Evolutionary conservation across 1,140 invertebrate genomes (phyloP).

Genomic region (Drosophila rhopaloa): DNA sequence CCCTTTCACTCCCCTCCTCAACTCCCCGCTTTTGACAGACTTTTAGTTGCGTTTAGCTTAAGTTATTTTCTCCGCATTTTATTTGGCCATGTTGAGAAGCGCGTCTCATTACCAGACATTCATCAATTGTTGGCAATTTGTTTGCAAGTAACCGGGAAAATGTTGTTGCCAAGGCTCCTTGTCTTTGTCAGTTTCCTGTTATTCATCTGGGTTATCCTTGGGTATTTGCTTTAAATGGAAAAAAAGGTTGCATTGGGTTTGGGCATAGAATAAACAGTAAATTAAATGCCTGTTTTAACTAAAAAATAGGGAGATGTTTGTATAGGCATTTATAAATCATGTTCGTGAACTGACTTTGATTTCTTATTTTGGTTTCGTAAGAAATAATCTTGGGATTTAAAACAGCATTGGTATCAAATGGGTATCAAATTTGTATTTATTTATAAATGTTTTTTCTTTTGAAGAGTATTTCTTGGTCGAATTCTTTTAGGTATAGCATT

Average conservation of each 20-base stretch:
- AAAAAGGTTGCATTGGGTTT: not conserved
- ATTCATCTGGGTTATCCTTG: conserved; percentile 15
- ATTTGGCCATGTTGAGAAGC: conserved; percentile 8
- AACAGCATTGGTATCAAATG: too few relatives aligned
- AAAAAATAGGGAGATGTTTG: not conserved
- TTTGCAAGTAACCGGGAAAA: conserved; percentile 27
- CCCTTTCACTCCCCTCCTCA: not conserved
- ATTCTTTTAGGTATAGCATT: not conserved
- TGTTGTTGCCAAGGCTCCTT: conserved; percentile 31
- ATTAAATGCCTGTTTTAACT: not conserved
- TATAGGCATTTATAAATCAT: too few relatives aligned
- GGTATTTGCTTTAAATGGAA: conserved; percentile 10
- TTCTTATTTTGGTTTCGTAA: too few relatives aligned
- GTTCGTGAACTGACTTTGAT: too few relatives aligned
- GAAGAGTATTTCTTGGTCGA: not conserved
- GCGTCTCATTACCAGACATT: conserved; percentile 63
- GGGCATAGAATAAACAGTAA: conserved; percentile 3
- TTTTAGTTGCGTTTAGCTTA: conserved; percentile 52
- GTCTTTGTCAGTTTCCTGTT: conserved; percentile 33
- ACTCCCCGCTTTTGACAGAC: conserved; percentile 27
- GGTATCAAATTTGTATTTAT: not conserved
- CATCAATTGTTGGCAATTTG: conserved; percentile 63
- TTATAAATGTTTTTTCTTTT: not conserved
- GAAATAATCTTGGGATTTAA: too few relatives aligned
- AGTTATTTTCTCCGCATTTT: conserved; percentile 21